Evolutionary conservation across 2,113 vertebrate species (phyloP), one percentile per base, ranked within the genome.

Genomic region (Syrmaticus mikado): DNA sequence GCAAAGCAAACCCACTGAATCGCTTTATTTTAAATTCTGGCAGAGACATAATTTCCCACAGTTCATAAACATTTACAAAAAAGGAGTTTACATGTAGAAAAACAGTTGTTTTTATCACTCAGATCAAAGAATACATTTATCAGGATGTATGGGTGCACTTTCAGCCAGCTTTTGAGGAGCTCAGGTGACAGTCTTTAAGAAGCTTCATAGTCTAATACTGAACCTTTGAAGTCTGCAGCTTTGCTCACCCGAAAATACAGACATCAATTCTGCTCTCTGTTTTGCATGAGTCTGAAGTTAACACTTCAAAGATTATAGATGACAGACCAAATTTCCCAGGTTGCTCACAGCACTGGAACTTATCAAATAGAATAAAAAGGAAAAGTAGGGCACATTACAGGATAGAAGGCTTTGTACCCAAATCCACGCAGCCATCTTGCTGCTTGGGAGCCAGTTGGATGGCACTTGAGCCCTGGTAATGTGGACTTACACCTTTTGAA

Each of bases 31-130:
- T 85, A 92, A 90, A 94, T 94, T 94, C 91, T 96, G 92, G 87
- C 92, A 96, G 92, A 82, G 91, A 92, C 81, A 73, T 95, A 92
- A 95, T 96, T 96, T 96, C 91, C 94, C 76, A 79, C 89, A 85
- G 85, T 93, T 97, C 95, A 96, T 96, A 96, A 96, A 94, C 95
- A 94, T 95, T 97, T 95, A 93, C 41, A 48, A 88, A 96, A 90
- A 83, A 76, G 58, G 66, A 86, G 80, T 94, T 94, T 95, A 95
- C 92, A 95, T 57, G 85, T 48, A 95, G 82, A 91, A 96, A 95
- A 94, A 9, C 67, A 85, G 87, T 92, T 95, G 93, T 93, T 96
- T 95, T 93, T 92, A 95, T 94, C 82, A 50, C 30, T 62, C 50
- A 82, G 94, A 96, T 96, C 93, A 97, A 97, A 96, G 90, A 89